Evolutionary conservation across 2,888 invertebrate species (phyloP).

Genomic region (Clusia tigrina): DNA sequence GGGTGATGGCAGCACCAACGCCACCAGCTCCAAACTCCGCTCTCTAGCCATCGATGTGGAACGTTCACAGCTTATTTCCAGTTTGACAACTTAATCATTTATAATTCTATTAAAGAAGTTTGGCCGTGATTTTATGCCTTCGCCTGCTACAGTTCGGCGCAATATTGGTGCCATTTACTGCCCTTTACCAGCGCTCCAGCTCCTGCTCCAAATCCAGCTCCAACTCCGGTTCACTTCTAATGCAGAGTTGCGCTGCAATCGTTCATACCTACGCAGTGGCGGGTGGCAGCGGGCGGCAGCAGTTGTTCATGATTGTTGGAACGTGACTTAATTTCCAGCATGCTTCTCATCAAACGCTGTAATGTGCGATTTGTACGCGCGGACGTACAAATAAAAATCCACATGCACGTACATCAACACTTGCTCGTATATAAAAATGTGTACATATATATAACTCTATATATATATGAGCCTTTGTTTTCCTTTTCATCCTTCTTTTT

Average conservation of each 20-base stretch:
- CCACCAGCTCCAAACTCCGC: too few relatives aligned
- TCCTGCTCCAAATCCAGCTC: neutral
- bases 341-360: neutral
- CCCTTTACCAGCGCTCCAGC: neutral
- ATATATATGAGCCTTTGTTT: too few relatives aligned
- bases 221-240: neutral
- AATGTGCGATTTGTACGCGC: neutral
- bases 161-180: neutral
- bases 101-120: neutral
- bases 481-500: too few relatives aligned
- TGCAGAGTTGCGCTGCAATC: neutral
- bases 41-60: too few relatives aligned
- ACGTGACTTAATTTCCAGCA: conserved; percentile 61
- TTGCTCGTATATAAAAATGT: too few relatives aligned
- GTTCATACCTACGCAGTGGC: neutral
- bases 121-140: too few relatives aligned
- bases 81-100: neutral
- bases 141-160: neutral
- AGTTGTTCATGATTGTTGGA: conserved; percentile 59
- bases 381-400: neutral
- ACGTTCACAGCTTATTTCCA: neutral
- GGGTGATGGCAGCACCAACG: too few relatives aligned
- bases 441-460: too few relatives aligned
- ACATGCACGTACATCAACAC: neutral
- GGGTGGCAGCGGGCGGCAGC: conserved; percentile 31